Conservation (phyloP, 2,797 vertebrate genomes). For the Ibycter americanus region DNA sequence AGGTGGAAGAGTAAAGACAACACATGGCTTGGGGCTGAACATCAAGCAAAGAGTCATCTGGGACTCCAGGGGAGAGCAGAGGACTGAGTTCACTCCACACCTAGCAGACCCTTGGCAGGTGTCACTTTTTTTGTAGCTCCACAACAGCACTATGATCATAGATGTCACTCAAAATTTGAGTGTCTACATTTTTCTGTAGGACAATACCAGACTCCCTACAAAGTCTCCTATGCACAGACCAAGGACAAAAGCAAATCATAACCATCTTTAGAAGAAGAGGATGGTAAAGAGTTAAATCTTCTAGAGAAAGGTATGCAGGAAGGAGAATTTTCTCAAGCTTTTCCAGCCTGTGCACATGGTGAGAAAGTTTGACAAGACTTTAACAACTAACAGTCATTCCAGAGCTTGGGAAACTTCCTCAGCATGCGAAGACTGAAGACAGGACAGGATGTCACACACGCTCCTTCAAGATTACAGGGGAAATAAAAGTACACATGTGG, state of each 20-base stretch:
- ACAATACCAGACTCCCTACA: not conserved
- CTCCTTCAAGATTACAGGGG: not conserved
- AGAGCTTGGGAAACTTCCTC: conserved; percentile 54
- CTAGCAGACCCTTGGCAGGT: not conserved
- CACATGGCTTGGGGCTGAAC: not conserved
- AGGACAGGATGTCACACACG: conserved; percentile 39
- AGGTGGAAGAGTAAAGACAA: not conserved
- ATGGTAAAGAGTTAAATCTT: conserved; percentile 17
- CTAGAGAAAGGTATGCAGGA: not conserved
- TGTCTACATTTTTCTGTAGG: not conserved
- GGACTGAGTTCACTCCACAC: not conserved
- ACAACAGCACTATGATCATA: not conserved
- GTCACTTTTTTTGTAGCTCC: not conserved
- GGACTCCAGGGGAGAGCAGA: not conserved
- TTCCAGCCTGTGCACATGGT: not conserved
- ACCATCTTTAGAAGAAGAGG: not conserved
- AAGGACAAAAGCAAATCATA: not conserved
- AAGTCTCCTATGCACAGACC: not conserved
- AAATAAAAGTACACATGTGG: not conserved
- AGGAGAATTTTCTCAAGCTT: conserved; percentile 57
- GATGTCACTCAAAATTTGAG: not conserved
- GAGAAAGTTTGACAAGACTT: conserved; percentile 39
- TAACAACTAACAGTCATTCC: not conserved
- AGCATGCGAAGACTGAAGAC: not conserved
- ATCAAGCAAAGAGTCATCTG: not conserved